Evolutionary conservation across 2,797 vertebrate species (phyloP), one percentile per base, ranked within the genome.

Genomic region (Gallinago solitaria): DNA sequence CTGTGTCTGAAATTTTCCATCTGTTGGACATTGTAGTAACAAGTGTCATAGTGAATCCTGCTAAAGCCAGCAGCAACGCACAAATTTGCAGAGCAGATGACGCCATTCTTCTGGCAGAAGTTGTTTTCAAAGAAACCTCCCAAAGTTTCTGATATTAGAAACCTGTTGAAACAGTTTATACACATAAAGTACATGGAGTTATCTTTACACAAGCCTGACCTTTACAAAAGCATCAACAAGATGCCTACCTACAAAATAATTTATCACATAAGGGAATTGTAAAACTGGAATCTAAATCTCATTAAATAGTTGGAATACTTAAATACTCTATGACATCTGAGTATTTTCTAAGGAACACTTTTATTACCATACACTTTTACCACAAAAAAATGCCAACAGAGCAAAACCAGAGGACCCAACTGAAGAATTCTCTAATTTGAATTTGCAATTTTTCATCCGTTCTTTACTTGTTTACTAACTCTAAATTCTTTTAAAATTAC

Each of bases 21-120:
- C 71, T 89, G 81, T 54, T 97, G 64, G 96, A 97, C 57, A 86
- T 61, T 35, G 96, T 97, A 11, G 92, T 51, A 35, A 97, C 18
- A 54, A 97, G 41, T 20, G 45, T 35, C 15, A 87, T 50, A 43
- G 87, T 73, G 69, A 97, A 92, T 57, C 97, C 97, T 28, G 87
- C 21, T 61, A 96, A 68, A 87, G 96, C 80, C 80, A 97, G 71
- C 53, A 97, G 68, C 71, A 98, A 19, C 2, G 92, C 90, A 77
- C 91, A 96, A 1, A 94, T 89, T 8, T 97, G 96, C 8, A 83
- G 68, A 53, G 86, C 69, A 35, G 83, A 78, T 0, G 94, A 83
- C 0, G 35, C 85, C 97, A 97, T 97, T 81, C 83, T 90, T 77
- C 75, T 0, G 0, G 35, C 23, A 77, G 33, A 54, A 45, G 43